Percentiles rank a stretch among this genome's conserved stretches.
Conservation (phyloP, 2,797 vertebrate species). For the Philypnodon macrostomus region DNA sequence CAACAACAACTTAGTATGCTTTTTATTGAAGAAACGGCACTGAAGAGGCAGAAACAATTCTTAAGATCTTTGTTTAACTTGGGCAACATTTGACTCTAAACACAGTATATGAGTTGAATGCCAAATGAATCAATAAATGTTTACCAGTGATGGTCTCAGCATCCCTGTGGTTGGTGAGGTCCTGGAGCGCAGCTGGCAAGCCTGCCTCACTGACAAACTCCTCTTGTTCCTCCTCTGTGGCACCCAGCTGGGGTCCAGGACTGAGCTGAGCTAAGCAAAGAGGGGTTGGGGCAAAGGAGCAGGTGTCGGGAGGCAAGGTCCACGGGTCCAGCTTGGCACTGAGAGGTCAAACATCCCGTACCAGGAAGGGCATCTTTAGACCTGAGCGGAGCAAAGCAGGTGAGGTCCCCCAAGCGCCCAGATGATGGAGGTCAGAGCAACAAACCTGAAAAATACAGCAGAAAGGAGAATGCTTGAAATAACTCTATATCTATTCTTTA, state of each 20-base stretch:
- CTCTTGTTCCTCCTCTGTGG: constrained; percentile 75
- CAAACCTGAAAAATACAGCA: constrained; percentile 3
- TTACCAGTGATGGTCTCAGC: constrained; percentile 97
- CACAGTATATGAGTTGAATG: too few species aligned
- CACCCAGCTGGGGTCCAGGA: constrained; percentile 64
- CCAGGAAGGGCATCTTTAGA: constrained; percentile 74
- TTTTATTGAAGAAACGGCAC: too few species aligned
- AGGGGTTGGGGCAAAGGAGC: constrained; percentile 67
- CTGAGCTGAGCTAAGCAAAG: constrained; percentile 47
- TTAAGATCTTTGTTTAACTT: too few species aligned
- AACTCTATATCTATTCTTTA: too few species aligned
- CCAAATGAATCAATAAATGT: too few species aligned
- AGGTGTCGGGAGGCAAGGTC: constrained; percentile 80
- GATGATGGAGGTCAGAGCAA: neutral
- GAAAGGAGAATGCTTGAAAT: too few species aligned
- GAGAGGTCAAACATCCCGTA: constrained; percentile 84
- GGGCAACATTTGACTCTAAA: too few species aligned
- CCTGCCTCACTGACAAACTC: constrained; percentile 88
- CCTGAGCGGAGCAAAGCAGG: neutral
- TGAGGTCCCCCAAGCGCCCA: constrained; percentile 29
- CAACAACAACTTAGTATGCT: too few species aligned
- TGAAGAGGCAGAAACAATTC: too few species aligned
- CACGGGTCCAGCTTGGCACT: constrained; percentile 97
- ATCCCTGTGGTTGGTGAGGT: constrained; percentile 83
- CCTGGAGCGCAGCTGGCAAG: constrained; percentile 68